Conservation (phyloP, 1,140 invertebrate species). For the Rhyacophila brunnea region DNA sequence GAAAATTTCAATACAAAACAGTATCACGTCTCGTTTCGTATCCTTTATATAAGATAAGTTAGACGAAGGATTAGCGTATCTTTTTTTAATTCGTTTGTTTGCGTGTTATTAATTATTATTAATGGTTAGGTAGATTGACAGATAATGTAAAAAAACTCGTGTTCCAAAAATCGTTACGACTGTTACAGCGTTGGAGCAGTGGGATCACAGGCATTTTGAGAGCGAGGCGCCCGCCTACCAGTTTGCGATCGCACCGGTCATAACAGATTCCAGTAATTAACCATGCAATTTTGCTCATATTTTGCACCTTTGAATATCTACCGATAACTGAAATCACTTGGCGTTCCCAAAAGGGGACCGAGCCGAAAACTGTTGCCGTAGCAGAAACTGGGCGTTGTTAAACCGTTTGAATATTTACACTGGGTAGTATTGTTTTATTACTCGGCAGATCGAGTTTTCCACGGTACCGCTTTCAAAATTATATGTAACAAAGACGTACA, state of each 20-base stretch:
- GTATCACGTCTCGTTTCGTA: too few species aligned
- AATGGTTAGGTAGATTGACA: not conserved
- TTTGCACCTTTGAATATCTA: not conserved
- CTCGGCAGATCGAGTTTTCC: conserved; percentile 5
- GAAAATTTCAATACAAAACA: too few species aligned
- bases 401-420: conserved; percentile 6
- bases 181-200: not conserved
- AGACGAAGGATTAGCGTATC: too few species aligned
- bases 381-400: conserved; percentile 30
- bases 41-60: too few species aligned
- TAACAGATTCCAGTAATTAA: not conserved
- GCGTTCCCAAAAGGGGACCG: not conserved
- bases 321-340: not conserved
- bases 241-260: not conserved
- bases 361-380: conserved; percentile 4
- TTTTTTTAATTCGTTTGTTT: too few species aligned
- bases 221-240: not conserved
- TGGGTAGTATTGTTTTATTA: not conserved
- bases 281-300: too few species aligned
- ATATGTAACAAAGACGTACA: conserved; percentile 4
- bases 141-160: not conserved
- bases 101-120: too few species aligned
- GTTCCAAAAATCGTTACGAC: conserved; percentile 11
- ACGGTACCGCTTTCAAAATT: conserved; percentile 32
- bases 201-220: not conserved